A percentile compares a stretch with the other conserved stretches of the same genome.
Evolutionary conservation across 2,113 vertebrate genomes (phyloP).

Genomic region (Galeopterus variegatus): DNA sequence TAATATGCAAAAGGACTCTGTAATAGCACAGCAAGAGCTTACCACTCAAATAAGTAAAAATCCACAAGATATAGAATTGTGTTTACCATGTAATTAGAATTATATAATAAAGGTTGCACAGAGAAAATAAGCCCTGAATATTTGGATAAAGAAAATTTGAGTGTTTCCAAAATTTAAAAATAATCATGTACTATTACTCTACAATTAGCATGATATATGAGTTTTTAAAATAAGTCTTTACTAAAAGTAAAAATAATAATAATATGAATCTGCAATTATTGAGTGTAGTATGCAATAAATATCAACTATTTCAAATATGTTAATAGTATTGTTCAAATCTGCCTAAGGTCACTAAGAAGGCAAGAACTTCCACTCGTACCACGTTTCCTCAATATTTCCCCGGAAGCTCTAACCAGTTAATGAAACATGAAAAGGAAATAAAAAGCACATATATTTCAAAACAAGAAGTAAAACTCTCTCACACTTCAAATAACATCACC

Average conservation of each 20-base stretch:
- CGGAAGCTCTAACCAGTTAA: background rate
- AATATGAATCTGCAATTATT: background rate
- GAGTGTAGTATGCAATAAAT: background rate
- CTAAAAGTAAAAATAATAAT: background rate
- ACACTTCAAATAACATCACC: background rate
- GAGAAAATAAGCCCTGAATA: background rate
- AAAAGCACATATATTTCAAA: background rate
- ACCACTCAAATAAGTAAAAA: background rate
- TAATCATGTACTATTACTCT: too few relatives aligned
- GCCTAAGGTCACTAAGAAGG: background rate
- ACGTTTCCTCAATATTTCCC: background rate
- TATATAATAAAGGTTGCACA: background rate
- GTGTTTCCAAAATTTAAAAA: too few relatives aligned
- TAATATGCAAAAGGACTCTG: background rate
- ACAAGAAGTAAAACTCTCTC: background rate
- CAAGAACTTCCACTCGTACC: background rate
- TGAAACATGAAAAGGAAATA: background rate
- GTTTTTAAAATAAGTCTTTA: background rate
- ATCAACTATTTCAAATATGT: background rate
- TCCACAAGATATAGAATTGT: background rate
- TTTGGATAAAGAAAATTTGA: background rate
- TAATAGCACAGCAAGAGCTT: background rate
- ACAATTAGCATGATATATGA: too few relatives aligned
- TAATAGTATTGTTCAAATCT: background rate
- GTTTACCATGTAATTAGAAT: background rate